Conservation (phyloP, 1,140 invertebrate species). For the Tribolium madens region DNA sequence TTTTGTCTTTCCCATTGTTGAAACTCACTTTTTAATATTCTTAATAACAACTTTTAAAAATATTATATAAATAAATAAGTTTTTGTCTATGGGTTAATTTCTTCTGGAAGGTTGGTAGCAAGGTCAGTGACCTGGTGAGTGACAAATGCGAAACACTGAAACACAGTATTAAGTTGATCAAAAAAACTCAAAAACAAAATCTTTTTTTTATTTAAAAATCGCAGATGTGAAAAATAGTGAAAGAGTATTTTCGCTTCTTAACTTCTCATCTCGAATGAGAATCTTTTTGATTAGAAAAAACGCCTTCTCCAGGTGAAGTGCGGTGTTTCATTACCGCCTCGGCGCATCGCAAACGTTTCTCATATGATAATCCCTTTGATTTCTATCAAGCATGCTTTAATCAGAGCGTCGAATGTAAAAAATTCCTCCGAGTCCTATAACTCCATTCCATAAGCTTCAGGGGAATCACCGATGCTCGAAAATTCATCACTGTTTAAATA, state of each 20-base stretch:
- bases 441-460: neutral
- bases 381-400: constrained; percentile 10
- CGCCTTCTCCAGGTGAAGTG: neutral
- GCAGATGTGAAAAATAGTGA: too few species aligned
- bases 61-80: too few species aligned
- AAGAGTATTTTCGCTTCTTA: neutral
- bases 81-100: too few species aligned
- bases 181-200: too few species aligned
- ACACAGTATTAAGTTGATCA: too few species aligned
- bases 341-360: neutral
- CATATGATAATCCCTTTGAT: constrained; percentile 25
- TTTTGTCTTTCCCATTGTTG: too few species aligned
- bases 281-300: neutral
- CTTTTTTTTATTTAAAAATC: neutral
- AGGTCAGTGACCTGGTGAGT: too few species aligned
- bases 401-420: constrained; percentile 2
- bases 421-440: constrained; percentile 21
- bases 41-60: too few species aligned
- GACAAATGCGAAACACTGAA: too few species aligned
- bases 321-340: neutral
- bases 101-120: too few species aligned
- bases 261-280: neutral
- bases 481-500: constrained; percentile 29
- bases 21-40: too few species aligned
- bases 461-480: neutral